Base-by-base conservation (phyloP, 2,888 invertebrate species). In the Lasioglossum pauxillum region DNA sequence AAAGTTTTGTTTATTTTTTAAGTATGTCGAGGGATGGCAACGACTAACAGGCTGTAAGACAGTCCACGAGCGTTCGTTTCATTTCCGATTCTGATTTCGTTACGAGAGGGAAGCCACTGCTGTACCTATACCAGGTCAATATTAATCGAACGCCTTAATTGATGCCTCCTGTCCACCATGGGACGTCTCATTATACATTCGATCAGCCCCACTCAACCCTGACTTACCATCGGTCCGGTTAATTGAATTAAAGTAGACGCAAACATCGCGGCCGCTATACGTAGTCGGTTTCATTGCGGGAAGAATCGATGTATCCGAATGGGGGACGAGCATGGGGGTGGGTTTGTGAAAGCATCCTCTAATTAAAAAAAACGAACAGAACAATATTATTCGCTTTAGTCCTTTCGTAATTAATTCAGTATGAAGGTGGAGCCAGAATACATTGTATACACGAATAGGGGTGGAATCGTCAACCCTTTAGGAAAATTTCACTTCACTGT, bases 161-260 rank as follows among this genome's bases (percentile, higher is more conserved):
- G 75, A 53, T 75, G 23, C n/a, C 38, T 14, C 53, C 12, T 69
- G n/a, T 14, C 75, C 57, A n/a, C 53, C 35, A 38, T 38, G 38
- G 53, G 38, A 53, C 16, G 53, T 57, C 75, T 57, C 53, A 53
- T 75, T 57, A 75, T 31, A 73, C 38, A 35, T 73, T 60, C 79
- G 35, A 78, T 38, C n/a, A 49, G 8, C 5, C 46, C 8, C 3
- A 31, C 10, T 31, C 10, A 16, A 57, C 60, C 23, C 16, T 73
- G 73, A 73, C 79, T 73, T 79, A 73, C 31, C 16, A 23, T 16
- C 46, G n/a, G 60, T 4, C 23, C 10, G 41, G 16, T 41, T 79
- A 79, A 79, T 79, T 79, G 44, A 79, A 79, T 79, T 79, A 64
- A 73, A 60, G 5, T 16, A 41, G 27, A 41, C 49, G 41, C 78